A percentile compares a stretch with the other conserved stretches of the same genome.
Conservation (phyloP, 2,797 vertebrate genomes). For the Lepus oiostolus region DNA sequence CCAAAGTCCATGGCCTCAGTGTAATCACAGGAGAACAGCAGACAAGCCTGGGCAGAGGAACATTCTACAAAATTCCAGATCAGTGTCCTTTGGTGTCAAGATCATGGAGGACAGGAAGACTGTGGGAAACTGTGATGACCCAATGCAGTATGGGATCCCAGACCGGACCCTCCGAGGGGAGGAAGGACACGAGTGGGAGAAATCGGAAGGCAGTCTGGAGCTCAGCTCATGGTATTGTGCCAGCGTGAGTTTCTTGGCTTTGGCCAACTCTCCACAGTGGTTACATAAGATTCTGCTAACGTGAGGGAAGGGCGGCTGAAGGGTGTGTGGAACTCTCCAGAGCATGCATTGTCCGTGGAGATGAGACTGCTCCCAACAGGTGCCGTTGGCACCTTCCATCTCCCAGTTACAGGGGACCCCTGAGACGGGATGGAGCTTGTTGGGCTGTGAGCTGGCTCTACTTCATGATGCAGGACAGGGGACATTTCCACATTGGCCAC, state of each 20-base stretch:
- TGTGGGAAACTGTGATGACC: rapidly evolving
- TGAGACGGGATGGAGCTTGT: not conserved
- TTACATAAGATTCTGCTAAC: not conserved
- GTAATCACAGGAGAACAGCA: not conserved
- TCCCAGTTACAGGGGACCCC: not conserved
- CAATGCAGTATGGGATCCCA: not conserved
- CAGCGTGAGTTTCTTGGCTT: not conserved
- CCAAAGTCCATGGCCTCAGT: not conserved
- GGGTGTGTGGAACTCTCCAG: not conserved
- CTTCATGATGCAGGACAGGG: not conserved
- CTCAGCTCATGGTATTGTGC: not conserved
- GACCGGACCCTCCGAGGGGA: not conserved
- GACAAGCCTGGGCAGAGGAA: not conserved
- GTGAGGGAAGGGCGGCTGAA: not conserved
- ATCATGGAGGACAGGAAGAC: not conserved
- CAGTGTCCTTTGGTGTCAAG: not conserved
- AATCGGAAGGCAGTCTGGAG: not conserved
- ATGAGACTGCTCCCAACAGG: not conserved
- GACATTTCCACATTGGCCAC: not conserved
- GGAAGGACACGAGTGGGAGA: not conserved
- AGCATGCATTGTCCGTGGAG: rapidly evolving
- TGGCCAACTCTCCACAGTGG: not conserved
- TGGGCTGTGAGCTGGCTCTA: not conserved
- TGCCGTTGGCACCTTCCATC: not conserved
- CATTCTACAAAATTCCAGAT: not conserved